phyloP scores from a whole-genome alignment of 2,888 invertebrate species.

The Philereme vetulata region DNA sequence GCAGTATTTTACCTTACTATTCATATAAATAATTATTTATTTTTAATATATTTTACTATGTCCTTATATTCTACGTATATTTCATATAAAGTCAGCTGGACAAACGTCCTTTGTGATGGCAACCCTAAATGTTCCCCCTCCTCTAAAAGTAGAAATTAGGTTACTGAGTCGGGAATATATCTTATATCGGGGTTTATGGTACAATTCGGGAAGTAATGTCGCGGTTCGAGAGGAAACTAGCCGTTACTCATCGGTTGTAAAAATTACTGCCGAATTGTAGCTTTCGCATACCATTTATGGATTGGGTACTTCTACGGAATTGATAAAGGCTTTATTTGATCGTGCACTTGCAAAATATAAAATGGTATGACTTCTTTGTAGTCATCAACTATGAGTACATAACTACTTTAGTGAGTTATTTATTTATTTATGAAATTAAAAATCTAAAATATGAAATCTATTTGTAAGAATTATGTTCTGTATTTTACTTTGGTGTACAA shows the following conservation, averaged over 20 bases:
- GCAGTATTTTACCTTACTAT: too few species aligned
- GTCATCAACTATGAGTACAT: too few species aligned
- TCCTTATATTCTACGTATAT: too few species aligned
- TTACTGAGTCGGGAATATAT: constrained; percentile 47
- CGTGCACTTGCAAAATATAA: neutral
- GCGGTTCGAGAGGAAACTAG: constrained; percentile 40
- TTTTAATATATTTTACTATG: too few species aligned
- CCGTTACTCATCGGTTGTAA: constrained; percentile 47
- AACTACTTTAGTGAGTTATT: too few species aligned
- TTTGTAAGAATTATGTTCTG: too few species aligned
- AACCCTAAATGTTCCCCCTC: neutral
- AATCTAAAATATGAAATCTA: too few species aligned
- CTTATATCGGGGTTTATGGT: constrained; percentile 53
- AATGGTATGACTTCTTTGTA: neutral
- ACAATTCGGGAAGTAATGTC: constrained; percentile 46
- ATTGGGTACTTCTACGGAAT: constrained; percentile 18
- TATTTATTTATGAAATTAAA: too few species aligned
- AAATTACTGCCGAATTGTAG: constrained; percentile 45
- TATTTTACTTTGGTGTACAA: too few species aligned
- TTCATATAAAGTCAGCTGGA: too few species aligned
- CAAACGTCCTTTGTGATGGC: neutral
- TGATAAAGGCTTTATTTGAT: constrained; percentile 20
- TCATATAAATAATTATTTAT: too few species aligned
- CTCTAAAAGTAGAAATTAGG: constrained; percentile 46
- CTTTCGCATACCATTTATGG: constrained; percentile 44